Evolutionary conservation across 35 echinoderm and acorn worm species (phyloP), one percentile per base, ranked within the genome.

Genomic region (Holothuria glaberrima): DNA sequence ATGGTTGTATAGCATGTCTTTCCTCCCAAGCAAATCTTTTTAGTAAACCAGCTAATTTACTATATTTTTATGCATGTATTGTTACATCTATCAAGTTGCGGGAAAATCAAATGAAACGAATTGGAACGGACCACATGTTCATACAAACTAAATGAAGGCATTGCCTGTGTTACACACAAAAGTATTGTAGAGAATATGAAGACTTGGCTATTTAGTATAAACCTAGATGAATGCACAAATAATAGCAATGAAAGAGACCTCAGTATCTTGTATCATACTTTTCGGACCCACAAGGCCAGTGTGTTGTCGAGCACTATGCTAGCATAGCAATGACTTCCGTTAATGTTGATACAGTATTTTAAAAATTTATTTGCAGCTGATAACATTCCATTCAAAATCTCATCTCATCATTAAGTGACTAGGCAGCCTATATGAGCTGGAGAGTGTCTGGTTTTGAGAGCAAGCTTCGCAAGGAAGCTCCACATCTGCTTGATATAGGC

Each of bases 351-450:
- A 92, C 81, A 57, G 82, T 92, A 21, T 92, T 68, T 58, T 31
- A 67, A 52, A 44, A 28, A 59, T 54, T 12, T 25, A 48, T 86
- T 92, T n/a, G 66, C 28, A 67, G 44, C 65, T 44, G 81, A 87
- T 59, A 61, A 92, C 6, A 92, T 92, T 30, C 90, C 90, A 29
- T 26, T 86, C 9, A 30, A 26, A 86, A 92, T 73, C 20, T 92
- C 6, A 45, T 92, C 71, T 75, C 71, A 21, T 75, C 71, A 75
- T 25, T 75, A 31, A 75, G 71, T 75, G 71, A 92, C 67, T 92
- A 81, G 10, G 65, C 81, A 19, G 82, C 80, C 9, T 86, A 87
- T 59, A 92, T 92, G 80, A 18, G 82, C 2, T 81, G 90, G 44
- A 92, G 52, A 24, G 50, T 67, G 38, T 44, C 32, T 50, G 82